Evolutionary conservation across 2,888 invertebrate species (phyloP).

Genomic region (Drosophila subsilvestris): DNA sequence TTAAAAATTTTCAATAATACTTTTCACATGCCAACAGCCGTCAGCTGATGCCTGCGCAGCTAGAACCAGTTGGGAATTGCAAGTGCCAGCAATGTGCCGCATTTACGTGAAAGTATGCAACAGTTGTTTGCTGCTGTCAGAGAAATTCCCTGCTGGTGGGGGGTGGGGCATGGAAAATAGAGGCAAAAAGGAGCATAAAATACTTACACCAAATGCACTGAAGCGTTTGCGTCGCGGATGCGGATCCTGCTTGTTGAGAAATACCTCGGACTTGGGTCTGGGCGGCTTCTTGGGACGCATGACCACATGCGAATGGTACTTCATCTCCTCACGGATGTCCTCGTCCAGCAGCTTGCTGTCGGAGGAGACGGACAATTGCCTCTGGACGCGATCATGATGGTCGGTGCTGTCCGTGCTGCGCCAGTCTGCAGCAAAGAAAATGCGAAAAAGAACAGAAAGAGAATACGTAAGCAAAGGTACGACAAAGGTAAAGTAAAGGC

Average conservation of each 20-base stretch:
- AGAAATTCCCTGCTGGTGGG: too few species aligned
- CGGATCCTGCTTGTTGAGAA: slow-evolving; percentile 90
- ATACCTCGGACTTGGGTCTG: slow-evolving; percentile 97
- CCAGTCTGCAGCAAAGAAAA: slow-evolving; percentile 88
- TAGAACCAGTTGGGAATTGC: slow-evolving; percentile 70
- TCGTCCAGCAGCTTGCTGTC: slow-evolving; percentile 96
- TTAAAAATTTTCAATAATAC: slow-evolving; percentile 66
- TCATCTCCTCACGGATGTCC: slow-evolving; percentile 92
- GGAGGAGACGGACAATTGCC: slow-evolving; percentile 95
- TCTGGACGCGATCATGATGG: slow-evolving; percentile 93
- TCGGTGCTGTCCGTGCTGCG: slow-evolving; percentile 86
- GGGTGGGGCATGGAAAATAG: neutral
- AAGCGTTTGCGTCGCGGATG: slow-evolving; percentile 94
- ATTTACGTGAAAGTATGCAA: slow-evolving; percentile 48
- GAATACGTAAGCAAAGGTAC: slow-evolving; percentile 29
- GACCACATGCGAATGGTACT: slow-evolving; percentile 89
- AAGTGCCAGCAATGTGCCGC: slow-evolving; percentile 2
- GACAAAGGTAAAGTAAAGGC: neutral
- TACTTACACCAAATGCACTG: slow-evolving; percentile 97
- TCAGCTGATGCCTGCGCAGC: neutral
- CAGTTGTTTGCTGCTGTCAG: slow-evolving; percentile 18
- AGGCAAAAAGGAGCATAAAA: too few species aligned
- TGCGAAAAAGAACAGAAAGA: slow-evolving; percentile 25
- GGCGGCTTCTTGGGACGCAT: slow-evolving; percentile 96
- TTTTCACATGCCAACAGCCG: fast-evolving